phyloP scores from a whole-genome alignment of 2,797 vertebrate species.

The Vespertilio murinus region DNA sequence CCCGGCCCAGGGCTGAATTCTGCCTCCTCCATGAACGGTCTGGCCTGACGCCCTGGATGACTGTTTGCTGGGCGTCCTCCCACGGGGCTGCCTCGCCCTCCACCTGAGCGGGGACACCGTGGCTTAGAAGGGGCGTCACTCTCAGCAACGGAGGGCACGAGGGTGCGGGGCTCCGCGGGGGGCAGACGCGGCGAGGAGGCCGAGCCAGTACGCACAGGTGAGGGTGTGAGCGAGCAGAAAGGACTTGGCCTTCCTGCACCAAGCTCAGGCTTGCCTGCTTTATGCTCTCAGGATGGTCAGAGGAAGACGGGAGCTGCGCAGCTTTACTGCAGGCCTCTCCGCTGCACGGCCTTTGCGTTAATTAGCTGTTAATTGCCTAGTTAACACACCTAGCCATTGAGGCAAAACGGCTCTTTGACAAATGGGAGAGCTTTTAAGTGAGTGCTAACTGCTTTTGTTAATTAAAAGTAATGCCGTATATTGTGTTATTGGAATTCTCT shows the following conservation, averaged over 20 bases:
- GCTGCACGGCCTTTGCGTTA: slow-evolving; percentile 79
- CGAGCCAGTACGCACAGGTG: background rate
- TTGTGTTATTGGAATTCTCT: slow-evolving; percentile 78
- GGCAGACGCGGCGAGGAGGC: background rate
- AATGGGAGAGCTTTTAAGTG: slow-evolving; percentile 82
- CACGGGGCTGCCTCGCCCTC: accelerated
- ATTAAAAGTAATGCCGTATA: slow-evolving; percentile 85
- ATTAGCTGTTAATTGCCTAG: slow-evolving; percentile 86
- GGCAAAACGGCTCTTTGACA: slow-evolving; percentile 83
- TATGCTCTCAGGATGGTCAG: accelerated
- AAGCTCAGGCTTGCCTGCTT: background rate
- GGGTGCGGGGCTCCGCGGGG: accelerated
- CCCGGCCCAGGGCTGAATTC: background rate
- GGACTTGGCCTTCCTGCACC: no score
- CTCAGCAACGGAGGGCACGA: background rate
- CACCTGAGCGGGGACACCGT: background rate
- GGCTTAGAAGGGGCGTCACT: background rate
- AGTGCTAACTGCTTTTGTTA: slow-evolving; percentile 84
- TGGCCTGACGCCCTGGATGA: background rate
- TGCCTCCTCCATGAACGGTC: background rate
- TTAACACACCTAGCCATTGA: slow-evolving; percentile 83
- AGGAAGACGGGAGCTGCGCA: background rate
- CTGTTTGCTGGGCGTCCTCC: background rate
- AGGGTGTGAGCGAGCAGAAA: background rate
- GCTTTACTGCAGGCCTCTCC: slow-evolving; percentile 62